Evolutionary conservation across 1,140 invertebrate genomes (phyloP).

Genomic region (Reticulitermes speratus): DNA sequence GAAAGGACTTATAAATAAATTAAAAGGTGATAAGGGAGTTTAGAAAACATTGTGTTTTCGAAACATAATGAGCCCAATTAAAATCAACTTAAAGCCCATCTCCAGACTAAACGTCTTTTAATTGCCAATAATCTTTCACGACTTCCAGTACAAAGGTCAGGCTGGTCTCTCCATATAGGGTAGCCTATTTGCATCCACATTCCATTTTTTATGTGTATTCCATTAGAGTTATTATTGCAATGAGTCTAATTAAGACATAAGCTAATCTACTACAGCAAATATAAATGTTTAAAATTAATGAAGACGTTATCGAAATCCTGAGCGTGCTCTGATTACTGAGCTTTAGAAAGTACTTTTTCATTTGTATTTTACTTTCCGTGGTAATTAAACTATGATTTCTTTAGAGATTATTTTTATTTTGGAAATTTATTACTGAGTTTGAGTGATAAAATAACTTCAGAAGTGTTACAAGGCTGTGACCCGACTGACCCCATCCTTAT

Average conservation of each 20-base stretch:
- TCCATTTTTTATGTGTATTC: background rate
- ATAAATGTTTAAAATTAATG: background rate
- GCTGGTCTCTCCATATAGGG: background rate
- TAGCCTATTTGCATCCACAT: background rate
- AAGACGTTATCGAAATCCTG: background rate
- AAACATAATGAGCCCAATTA: background rate
- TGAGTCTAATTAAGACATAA: background rate
- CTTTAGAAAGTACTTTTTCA: no score
- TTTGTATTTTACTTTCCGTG: no score
- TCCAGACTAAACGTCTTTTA: background rate
- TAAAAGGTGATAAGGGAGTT: conserved; percentile 1
- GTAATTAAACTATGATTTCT: no score
- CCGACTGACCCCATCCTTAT: no score
- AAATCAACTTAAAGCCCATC: background rate
- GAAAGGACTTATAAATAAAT: background rate
- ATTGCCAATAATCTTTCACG: background rate
- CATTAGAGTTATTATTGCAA: background rate
- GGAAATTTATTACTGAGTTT: no score
- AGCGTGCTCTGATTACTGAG: no score
- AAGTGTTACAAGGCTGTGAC: no score
- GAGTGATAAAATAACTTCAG: no score
- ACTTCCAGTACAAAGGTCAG: background rate
- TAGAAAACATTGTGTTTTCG: background rate
- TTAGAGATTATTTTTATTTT: no score
- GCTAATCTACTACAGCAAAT: background rate